A percentile compares a stretch with the other conserved stretches of the same genome.
phyloP scores from a whole-genome alignment of 2,113 vertebrate genomes.

The Malaclemys terrapin region DNA sequence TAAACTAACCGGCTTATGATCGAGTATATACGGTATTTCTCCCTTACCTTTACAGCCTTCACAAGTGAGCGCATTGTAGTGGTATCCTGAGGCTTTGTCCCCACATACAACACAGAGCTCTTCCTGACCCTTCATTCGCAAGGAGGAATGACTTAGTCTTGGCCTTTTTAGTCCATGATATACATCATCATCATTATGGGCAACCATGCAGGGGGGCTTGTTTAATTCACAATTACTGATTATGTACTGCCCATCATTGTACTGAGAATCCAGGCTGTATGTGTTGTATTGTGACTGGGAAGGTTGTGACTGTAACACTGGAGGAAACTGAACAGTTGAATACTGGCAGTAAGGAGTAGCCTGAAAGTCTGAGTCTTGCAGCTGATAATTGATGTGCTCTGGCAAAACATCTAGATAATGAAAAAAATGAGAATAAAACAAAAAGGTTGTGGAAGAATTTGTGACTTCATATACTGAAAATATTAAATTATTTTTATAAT shows the following conservation, averaged over 20 bases:
- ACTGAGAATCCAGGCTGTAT: slow-evolving; percentile 82
- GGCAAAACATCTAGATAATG: slow-evolving; percentile 85
- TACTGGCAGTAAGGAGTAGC: slow-evolving; percentile 86
- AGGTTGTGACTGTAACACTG: slow-evolving; percentile 77
- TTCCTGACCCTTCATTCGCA: slow-evolving; percentile 86
- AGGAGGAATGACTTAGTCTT: slow-evolving; percentile 78
- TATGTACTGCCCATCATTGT: slow-evolving; percentile 61
- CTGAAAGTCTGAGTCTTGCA: slow-evolving; percentile 89
- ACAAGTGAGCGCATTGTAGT: slow-evolving; percentile 95
- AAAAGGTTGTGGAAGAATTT: not conserved
- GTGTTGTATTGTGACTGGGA: slow-evolving; percentile 81
- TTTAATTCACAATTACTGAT: slow-evolving; percentile 75
- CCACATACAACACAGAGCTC: slow-evolving; percentile 95
- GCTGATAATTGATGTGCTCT: slow-evolving; percentile 88
- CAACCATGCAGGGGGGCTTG: slow-evolving; percentile 71
- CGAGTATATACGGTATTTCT: not conserved
- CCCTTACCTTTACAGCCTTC: slow-evolving; percentile 95
- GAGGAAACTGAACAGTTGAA: slow-evolving; percentile 82
- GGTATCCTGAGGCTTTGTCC: slow-evolving; percentile 95
- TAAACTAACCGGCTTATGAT: too few species aligned
- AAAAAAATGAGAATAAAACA: not conserved
- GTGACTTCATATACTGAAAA: not conserved
- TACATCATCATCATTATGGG: slow-evolving; percentile 40
- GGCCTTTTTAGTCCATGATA: slow-evolving; percentile 81
- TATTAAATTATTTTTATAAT: not conserved